Base-by-base conservation (phyloP, 2,113 vertebrate species). In the Pionites leucogaster region DNA sequence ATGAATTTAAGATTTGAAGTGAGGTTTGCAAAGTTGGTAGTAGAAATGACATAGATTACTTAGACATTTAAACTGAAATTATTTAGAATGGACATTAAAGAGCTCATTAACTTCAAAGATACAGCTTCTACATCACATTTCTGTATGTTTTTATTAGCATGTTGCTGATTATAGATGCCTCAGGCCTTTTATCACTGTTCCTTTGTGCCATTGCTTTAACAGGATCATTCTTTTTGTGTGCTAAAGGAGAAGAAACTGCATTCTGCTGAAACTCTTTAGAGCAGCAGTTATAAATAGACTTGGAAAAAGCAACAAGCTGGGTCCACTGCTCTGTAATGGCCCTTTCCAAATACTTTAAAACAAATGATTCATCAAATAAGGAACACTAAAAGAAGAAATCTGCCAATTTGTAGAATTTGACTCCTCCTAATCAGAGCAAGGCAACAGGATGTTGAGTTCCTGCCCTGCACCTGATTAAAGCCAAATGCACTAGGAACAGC, bases 391-490 rank as follows among this genome's bases (percentile, higher is more conserved):
- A 97, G 98, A 97, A 98, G 98, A 98, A 98, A 98, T 98, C 95
- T 97, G 98, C 98, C 97, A 98, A 98, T 98, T 98, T 98, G 98
- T 98, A 98, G 97, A 98, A 99, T 98, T 95, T 98, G 98, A 99
- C 98, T 98, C 98, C 98, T 99, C 98, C 98, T 99, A 99, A 99
- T 99, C 98, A 99, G 98, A 98, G 98, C 97, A 96, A 97, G 96
- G 98, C 98, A 98, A 98, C 98, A 99, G 99, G 99, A 99, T 98
- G 98, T 98, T 93, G 97, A 98, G 98, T 98, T 99, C 98, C 98
- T 98, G 99, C 98, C 97, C 98, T 98, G 96, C 96, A 99, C 98
- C 98, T 98, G 99, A 99, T 99, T 99, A 99, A 99, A 99, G 98
- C 98, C 98, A 99, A 98, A 99, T 98, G 98, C 98, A 93, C 81